phyloP scores from a whole-genome alignment of 2,888 invertebrate genomes.

The Eupithecia tripunctaria region DNA sequence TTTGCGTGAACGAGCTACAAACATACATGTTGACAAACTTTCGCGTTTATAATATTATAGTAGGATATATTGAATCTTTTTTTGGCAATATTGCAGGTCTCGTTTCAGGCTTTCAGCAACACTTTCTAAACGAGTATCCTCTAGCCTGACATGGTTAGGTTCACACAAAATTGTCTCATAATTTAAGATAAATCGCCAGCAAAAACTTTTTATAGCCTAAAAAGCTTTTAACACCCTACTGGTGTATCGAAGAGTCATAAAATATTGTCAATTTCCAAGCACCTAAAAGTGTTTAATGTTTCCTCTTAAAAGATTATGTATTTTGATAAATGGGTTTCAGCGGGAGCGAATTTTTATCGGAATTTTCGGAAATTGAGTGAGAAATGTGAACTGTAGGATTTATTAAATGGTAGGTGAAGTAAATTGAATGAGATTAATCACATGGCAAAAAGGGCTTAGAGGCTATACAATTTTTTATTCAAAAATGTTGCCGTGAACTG shows the following conservation, averaged over 20 bases:
- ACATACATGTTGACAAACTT: no score
- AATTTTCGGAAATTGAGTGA: slow-evolving; percentile 39
- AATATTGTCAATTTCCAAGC: slow-evolving; percentile 47
- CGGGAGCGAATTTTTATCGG: slow-evolving; percentile 38
- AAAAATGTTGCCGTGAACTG: background rate
- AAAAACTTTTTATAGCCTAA: slow-evolving; percentile 44
- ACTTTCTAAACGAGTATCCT: background rate
- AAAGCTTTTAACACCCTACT: slow-evolving; percentile 48
- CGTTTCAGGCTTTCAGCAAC: background rate
- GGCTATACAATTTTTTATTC: background rate
- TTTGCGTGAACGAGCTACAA: no score
- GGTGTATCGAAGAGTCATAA: slow-evolving; percentile 46
- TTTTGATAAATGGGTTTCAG: slow-evolving; percentile 40
- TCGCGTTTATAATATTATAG: no score
- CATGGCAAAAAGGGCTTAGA: background rate
- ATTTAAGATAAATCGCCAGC: slow-evolving; percentile 42
- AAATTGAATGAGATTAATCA: slow-evolving; percentile 21
- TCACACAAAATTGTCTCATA: slow-evolving; percentile 40
- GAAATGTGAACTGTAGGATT: slow-evolving; percentile 22
- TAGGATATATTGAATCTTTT: background rate
- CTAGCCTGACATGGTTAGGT: slow-evolving; percentile 26
- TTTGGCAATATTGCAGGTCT: background rate
- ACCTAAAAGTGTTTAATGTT: slow-evolving; percentile 41
- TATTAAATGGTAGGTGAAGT: slow-evolving; percentile 16
- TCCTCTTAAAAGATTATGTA: slow-evolving; percentile 42